Percentiles rank a stretch among this genome's conserved stretches.
Conservation (phyloP, 2,888 invertebrate species). For the Elegia similella region DNA sequence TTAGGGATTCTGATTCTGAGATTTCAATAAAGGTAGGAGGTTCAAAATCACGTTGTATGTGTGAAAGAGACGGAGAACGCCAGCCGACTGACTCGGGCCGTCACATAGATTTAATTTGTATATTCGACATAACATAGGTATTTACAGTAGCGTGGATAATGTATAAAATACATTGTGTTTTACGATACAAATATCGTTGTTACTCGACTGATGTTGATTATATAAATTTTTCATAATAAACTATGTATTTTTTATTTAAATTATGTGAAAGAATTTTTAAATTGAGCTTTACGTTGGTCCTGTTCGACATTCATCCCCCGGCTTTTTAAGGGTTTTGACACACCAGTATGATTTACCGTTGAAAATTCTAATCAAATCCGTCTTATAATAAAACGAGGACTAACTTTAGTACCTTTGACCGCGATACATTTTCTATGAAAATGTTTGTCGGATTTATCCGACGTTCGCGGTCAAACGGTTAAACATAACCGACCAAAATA, state of each 20-base stretch:
- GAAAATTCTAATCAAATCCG: too few species aligned
- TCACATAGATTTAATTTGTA: conserved; percentile 50
- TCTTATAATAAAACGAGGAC: too few species aligned
- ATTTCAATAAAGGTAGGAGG: too few species aligned
- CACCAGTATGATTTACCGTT: too few species aligned
- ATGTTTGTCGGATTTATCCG: too few species aligned
- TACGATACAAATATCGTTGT: conserved; percentile 34
- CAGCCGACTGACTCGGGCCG: conserved; percentile 29
- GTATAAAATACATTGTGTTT: conserved; percentile 50
- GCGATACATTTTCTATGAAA: too few species aligned
- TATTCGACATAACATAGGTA: conserved; percentile 37
- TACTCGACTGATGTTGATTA: conserved; percentile 45
- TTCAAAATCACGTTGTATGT: too few species aligned
- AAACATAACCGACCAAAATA: too few species aligned
- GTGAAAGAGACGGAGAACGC: conserved; percentile 22
- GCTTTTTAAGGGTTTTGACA: conserved; percentile 12
- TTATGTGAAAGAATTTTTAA: conserved; percentile 5
- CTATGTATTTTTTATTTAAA: conserved; percentile 6
- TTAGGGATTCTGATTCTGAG: too few species aligned
- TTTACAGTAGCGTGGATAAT: conserved; percentile 37
- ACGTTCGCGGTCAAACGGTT: too few species aligned
- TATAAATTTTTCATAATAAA: conserved; percentile 14
- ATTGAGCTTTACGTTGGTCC: not conserved
- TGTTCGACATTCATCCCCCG: conserved; percentile 24
- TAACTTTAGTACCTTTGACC: too few species aligned